Percentiles rank a stretch among this genome's conserved stretches.
Evolutionary conservation across 1,140 invertebrate genomes (phyloP).

Genomic region (Venturia canescens): DNA sequence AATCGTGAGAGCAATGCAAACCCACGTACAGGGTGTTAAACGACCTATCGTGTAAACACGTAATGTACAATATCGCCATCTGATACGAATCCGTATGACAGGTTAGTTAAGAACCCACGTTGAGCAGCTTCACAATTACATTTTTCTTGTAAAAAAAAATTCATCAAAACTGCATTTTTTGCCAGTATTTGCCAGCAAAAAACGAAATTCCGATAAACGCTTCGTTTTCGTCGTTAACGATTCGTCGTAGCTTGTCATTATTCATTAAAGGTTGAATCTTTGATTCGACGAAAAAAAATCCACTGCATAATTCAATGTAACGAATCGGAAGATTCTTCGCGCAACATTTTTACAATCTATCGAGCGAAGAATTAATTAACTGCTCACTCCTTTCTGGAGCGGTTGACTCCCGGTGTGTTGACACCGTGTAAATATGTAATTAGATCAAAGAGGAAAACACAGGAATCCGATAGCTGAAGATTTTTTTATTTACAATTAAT

Average conservation of each 20-base stretch:
- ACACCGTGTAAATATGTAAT: neutral
- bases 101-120: neutral
- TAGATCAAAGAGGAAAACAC: slow-evolving; percentile 3
- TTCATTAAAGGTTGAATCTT: too few species aligned
- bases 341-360: too few species aligned
- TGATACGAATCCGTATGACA: slow-evolving; percentile 22
- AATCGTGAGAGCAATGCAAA: slow-evolving; percentile 60
- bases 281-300: too few species aligned
- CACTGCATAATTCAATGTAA: too few species aligned
- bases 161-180: too few species aligned
- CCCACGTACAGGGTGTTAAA: slow-evolving; percentile 25
- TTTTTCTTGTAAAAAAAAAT: neutral
- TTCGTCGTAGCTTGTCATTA: too few species aligned
- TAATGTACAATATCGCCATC: slow-evolving; percentile 14
- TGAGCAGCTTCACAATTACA: neutral
- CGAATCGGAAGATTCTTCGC: too few species aligned
- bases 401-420: neutral
- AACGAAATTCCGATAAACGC: neutral
- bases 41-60: slow-evolving; percentile 34
- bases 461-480: neutral
- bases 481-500: slow-evolving; percentile 1
- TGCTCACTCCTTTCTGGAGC: too few species aligned
- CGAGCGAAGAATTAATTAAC: too few species aligned
- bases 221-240: neutral
- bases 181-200: neutral